Evolutionary conservation across 1,140 invertebrate species (phyloP), one percentile per base, ranked within the genome.

Genomic region (Macrobrachium nipponense): DNA sequence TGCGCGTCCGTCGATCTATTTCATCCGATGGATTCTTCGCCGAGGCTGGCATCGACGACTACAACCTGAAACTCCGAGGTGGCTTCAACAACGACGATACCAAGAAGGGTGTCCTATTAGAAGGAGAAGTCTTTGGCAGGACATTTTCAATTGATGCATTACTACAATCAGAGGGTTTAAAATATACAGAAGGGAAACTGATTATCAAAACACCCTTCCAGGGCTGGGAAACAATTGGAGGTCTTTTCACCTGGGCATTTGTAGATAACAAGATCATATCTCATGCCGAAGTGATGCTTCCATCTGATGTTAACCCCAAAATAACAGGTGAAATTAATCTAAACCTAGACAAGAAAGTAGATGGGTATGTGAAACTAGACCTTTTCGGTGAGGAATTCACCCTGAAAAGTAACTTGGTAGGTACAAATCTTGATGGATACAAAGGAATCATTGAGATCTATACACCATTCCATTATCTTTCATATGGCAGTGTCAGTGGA

Each of bases 11-110:
- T 18, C 82, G 88, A 20, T 89, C 88, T 18, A 70, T 89, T 44
- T 72, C 85, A 15, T 43, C 82, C 15, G 86, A 89, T 62, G 68
- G 81, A 58, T 89, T 87, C 82, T 86, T 76, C 23, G 68, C 88
- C 20, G 88, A 89, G 23, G 66, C 79, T 70, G 88, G 81, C n/a
- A 43, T 89, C 43, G 83, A 89, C 70, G 80, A 89, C 23, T 89
- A 87, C 72, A 86, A 66, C 61, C 20, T 89, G 23, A 84, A 76
- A 36, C 80, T 89, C 11, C 83, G 81, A 70, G 82, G 88, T 20
- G 82, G 82, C 64, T 83, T 84, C 23, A 23, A 70, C 61, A 76
- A 80, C 18, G 86, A 72, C 1, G 84, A 80, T 51, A 79, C 64
- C n/a, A 84, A 81, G 36, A 78, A 79, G 23, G 86, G 86, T 10